Conservation (phyloP, 1,140 invertebrate species). For the Drosophila varians region DNA sequence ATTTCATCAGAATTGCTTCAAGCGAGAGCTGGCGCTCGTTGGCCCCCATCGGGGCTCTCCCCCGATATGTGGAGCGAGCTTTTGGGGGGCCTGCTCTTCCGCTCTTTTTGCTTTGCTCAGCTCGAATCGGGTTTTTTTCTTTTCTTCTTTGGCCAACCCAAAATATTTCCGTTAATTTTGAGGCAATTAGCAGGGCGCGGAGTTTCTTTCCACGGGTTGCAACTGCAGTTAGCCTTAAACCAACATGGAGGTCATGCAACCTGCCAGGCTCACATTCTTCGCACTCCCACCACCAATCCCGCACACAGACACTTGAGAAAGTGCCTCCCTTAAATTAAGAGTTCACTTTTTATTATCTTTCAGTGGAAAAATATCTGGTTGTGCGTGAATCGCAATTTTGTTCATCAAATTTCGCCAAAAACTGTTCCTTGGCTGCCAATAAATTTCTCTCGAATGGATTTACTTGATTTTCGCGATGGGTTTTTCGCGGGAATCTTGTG, state of each 20-base stretch:
- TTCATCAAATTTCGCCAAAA: slow-evolving; percentile 26
- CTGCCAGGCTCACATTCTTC: not conserved
- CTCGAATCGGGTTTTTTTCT: slow-evolving; percentile 7
- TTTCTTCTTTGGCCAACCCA: slow-evolving; percentile 22
- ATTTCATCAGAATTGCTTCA: slow-evolving; percentile 76
- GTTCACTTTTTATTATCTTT: slow-evolving; percentile 29
- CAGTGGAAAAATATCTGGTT: slow-evolving; percentile 24
- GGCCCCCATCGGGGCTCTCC: not conserved
- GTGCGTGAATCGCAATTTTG: slow-evolving; percentile 15
- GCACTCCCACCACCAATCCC: not conserved
- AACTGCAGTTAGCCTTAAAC: slow-evolving; percentile 25
- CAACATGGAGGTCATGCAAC: slow-evolving; percentile 25
- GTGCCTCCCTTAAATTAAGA: slow-evolving; percentile 42
- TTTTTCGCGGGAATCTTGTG: slow-evolving; percentile 53
- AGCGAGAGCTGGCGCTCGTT: slow-evolving; percentile 10
- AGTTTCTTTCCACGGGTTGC: slow-evolving; percentile 37
- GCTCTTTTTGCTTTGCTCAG: slow-evolving; percentile 22
- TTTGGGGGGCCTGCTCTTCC: slow-evolving; percentile 42
- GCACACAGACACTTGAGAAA: slow-evolving; percentile 2
- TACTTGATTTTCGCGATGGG: not conserved
- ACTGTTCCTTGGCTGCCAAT: slow-evolving; percentile 18
- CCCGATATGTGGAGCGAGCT: slow-evolving; percentile 9
- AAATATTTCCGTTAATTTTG: slow-evolving; percentile 71
- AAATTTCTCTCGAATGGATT: slow-evolving; percentile 29
- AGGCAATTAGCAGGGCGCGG: slow-evolving; percentile 53